Evolutionary conservation across 2,797 vertebrate genomes (phyloP), one percentile per base, ranked within the genome.

Genomic region (Tragelaphus eurycerus): DNA sequence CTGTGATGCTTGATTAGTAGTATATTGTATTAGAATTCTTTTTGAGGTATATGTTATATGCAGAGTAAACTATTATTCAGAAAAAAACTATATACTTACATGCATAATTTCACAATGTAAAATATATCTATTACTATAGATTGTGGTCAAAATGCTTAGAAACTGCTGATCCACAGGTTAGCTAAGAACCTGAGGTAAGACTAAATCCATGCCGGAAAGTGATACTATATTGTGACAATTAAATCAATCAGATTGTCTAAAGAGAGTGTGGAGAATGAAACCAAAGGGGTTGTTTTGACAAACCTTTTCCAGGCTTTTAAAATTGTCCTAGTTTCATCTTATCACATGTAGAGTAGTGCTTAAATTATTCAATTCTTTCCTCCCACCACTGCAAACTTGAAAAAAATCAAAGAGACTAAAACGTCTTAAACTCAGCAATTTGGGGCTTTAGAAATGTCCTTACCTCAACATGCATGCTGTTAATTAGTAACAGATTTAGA

Each of bases 391-490:
- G 94, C 83, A 97, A 97, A 97, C 54, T 93, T 98, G 96, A 95
- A 98, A 97, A 97, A 98, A 98, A 85, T 89, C 92, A 98, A n/a
- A 79, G 96, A 98, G 93, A 98, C 98, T 96, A 98, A 98, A 98
- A 98, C 95, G 98, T 98, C 95, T 97, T 76, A 98, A 98, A 98
- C 98, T 98, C 98, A 98, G 98, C 98, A 96, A 97, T 98, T 98
- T 98, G 96, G 97, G 93, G 94, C 90, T 98, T 97, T 98, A 97
- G 95, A 98, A 97, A 98, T 97, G 95, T 92, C 94, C 86, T 98
- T 96, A 98, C 97, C 95, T 98, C 98, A 98, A 97, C 96, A 97
- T 98, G 98, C 92, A 90, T 98, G 92, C 93, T 97, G 97, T 98
- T 98, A 98, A 98, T 98, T 92, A 98, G 34, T 98, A 98, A 98